These are phyloP conservation scores for Lepidurus apus DNA, from an alignment of 1,140 invertebrate genomes.

Conservation along the genomic window DNA sequence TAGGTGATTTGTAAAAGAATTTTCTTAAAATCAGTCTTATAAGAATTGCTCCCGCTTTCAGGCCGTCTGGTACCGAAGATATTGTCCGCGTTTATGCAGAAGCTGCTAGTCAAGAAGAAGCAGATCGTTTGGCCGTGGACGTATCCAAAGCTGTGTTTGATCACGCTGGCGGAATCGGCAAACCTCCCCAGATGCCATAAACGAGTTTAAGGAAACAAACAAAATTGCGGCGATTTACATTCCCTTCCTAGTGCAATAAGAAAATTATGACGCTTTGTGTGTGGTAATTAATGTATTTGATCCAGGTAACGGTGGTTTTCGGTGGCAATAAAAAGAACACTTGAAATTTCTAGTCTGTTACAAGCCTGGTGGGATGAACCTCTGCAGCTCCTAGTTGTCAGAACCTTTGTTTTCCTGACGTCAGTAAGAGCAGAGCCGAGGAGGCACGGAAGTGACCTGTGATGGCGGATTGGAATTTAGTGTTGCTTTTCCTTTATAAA, in stretches of 20 bases:
- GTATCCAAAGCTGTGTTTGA: constrained; percentile 68
- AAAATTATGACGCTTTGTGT: background rate
- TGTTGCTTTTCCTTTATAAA: constrained; percentile 3
- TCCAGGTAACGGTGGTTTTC: background rate
- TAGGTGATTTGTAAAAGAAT: constrained; percentile 48
- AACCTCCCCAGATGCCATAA: constrained; percentile 19
- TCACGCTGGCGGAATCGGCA: constrained; percentile 65
- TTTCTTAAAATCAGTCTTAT: background rate
- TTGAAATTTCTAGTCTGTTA: background rate
- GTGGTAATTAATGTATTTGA: background rate
- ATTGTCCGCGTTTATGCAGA: constrained; percentile 94
- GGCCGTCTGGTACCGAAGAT: constrained; percentile 96
- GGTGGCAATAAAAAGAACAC: background rate
- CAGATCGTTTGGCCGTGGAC: constrained; percentile 66
- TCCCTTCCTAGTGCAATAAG: constrained; percentile 5
- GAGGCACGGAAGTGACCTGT: constrained; percentile 12
- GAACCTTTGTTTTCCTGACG: background rate
- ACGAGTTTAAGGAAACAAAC: background rate
- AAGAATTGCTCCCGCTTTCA: constrained; percentile 42
- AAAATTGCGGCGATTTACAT: background rate
- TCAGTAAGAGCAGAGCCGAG: background rate
- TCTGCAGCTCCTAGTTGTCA: background rate
- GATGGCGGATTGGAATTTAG: constrained; percentile 1
- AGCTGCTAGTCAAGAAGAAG: constrained; percentile 66
- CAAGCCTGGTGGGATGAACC: background rate